Base-by-base conservation (phyloP, 2,888 invertebrate species). In the Willowsia nigromaculata region DNA sequence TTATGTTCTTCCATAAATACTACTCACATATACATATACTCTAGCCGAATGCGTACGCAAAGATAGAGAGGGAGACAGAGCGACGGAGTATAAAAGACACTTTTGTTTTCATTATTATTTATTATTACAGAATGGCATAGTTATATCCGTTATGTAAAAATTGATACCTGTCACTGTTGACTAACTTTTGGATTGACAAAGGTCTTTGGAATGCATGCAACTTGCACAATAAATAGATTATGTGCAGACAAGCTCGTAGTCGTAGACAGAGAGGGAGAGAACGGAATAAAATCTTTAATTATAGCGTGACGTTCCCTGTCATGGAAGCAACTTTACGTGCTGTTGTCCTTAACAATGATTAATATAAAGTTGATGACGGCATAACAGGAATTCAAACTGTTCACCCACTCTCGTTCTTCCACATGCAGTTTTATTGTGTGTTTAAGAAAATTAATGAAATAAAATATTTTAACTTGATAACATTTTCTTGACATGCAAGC, bases 101-200 rank as follows among this genome's bases (percentile, higher is more conserved):
- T 13, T 6, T 25, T 9, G 15, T 13, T 37, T 68, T n/a, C 33
- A 18, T 68, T 68, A 5, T 18, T 68, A 68, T 9, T 18, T n/a
- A 68, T 0, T 37, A 9, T 6, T 33, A 25, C 15, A 53, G 30
- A 56, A 22, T 40, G 81, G 40, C 81, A 40, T 27, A n/a, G n/a
- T n/a, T n/a, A 59, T 18, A 65, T 62, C 65, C 82, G 62, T 82
- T 65, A 62, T 47, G 65, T 47, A 43, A 40, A 82, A 65, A n/a
- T 56, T 59, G 22, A 59, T 81, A 25, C 59, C 59, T 59, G 81
- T 40, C 40, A 59, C 65, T 82, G 62, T 65, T 65, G 65, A 85
- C 84, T 74, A 76, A 78, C 30, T 76, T 85, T 85, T 85, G 37
- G 85, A 85, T 85, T 85, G 85, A 78, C 85, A 85, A 85, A 85